Evolutionary conservation across 2,797 vertebrate genomes (phyloP), one percentile per base, ranked within the genome.

Genomic region (Girardinus metallicus): DNA sequence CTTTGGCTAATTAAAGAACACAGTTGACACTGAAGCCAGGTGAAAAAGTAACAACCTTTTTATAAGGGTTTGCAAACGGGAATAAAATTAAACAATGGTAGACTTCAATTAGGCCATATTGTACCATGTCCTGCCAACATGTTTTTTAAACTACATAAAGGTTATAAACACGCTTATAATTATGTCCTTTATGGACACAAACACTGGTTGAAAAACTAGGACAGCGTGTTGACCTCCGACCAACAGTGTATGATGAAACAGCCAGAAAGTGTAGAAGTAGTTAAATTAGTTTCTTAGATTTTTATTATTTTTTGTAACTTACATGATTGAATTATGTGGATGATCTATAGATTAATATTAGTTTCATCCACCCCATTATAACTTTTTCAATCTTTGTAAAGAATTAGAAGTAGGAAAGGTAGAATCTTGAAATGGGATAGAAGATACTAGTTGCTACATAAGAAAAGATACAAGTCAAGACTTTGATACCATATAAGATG

Each of bases 221-320:
- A 43, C 10, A 13, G 39, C 11, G 10, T 43, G 21, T 68, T 68
- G 39, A 68, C 66, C 66, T 43, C 23, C 3, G 1, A 36, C 34
- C 21, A 18, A 4, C 4, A 55, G 21, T 16, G 15, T 51, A 5
- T 51, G 11, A 23, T 73, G 47, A 36, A 31, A 55, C 21, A n/a
- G 36, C 23, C 36, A 41, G 18, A 55, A 74, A 41, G 1, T 73
- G 12, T 41, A 26, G 23, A n/a, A 43, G 21, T 16, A 29, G 49
- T 51, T 49, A 62, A 62, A 16, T 29, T 18, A 15, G 6, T 55
- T 51, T 51, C 18, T 51, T 36, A 39, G 1, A 7, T 21, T 10
- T 73, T 62, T 82, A 66, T 83, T 64, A 29, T 60, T 41, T 36
- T 9, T 0, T 16, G 9, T n/a, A 73, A 62, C 43, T 36, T 66